Evolutionary conservation across 2,888 invertebrate species (phyloP), one percentile per base, ranked within the genome.

Genomic region (Leptopilina myrica): DNA sequence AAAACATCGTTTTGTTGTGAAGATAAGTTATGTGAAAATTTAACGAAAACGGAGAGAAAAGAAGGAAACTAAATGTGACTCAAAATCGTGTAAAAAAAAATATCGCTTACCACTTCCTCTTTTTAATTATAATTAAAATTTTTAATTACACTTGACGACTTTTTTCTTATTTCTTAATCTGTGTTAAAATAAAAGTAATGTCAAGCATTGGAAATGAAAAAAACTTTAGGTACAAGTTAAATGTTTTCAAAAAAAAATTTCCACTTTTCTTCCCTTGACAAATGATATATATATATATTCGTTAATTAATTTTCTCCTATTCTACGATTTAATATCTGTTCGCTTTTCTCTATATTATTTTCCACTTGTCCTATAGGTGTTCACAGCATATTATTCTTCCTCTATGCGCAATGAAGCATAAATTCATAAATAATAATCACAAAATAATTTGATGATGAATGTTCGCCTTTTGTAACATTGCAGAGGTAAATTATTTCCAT

Each of bases 301-400:
- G 62, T 62, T 62, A 62, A 62, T 62, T 62, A 62, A 62, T 62
- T 62, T 62, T 62, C 62, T 62, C 9, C 8, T 9, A 20, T 62
- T 15, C 62, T 62, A n/a, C n/a, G 3, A 20, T 62, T 62, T 62
- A 62, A 62, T 62, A 62, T 62, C 62, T 15, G 62, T 20, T 9
- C 8, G 62, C 62, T 62, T 62, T 62, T 62, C 62, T 62, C 15
- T 20, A 62, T 20, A 62, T 62, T 62, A 62, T 62, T 62, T 62
- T 8, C 62, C 20, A 62, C 15, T 62, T 20, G 62, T 62, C 62
- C 62, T 20, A 62, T 62, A 62, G 62, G 8, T 20, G 62, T 59
- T 59, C n/a, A 5, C 59, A 59, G 59, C 15, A 59, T 15, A 62
- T 15, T 62, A 20, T 20, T n/a, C 62, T 20, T 62, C 62, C 3